These are phyloP conservation scores for Eurypyga helias DNA, from an alignment of 2,113 vertebrate species.

Conservation along the genomic window DNA sequence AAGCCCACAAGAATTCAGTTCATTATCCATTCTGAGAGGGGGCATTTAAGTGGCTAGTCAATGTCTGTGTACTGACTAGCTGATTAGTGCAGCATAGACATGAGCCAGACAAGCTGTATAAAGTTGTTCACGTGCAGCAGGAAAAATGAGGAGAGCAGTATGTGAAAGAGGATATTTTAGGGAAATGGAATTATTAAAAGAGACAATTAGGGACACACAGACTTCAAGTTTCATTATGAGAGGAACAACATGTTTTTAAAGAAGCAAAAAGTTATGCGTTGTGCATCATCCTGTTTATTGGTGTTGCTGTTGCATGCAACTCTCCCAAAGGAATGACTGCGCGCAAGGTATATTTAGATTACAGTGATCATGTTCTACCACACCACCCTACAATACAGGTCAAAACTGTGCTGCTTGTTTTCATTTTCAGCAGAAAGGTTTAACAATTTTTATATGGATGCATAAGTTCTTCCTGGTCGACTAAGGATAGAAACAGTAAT, in stretches of 20 bases:
- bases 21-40: neutral
- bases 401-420: slow-evolving; percentile 30
- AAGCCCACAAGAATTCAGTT: neutral
- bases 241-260: neutral
- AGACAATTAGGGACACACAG: neutral
- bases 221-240: neutral
- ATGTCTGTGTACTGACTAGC: neutral
- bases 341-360: slow-evolving; percentile 39
- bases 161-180: neutral
- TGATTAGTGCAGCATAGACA: neutral
- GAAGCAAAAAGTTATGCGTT: neutral
- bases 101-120: neutral
- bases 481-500: neutral
- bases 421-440: slow-evolving; percentile 21
- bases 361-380: neutral
- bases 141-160: neutral
- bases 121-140: neutral
- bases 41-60: neutral
- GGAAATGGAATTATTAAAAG: neutral
- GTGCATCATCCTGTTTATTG: neutral
- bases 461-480: slow-evolving; percentile 2
- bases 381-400: neutral
- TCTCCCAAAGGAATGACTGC: neutral
- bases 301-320: neutral
- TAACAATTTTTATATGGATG: neutral